Evolutionary conservation across 2,113 vertebrate genomes (phyloP).

Genomic region (Columba janthina): DNA sequence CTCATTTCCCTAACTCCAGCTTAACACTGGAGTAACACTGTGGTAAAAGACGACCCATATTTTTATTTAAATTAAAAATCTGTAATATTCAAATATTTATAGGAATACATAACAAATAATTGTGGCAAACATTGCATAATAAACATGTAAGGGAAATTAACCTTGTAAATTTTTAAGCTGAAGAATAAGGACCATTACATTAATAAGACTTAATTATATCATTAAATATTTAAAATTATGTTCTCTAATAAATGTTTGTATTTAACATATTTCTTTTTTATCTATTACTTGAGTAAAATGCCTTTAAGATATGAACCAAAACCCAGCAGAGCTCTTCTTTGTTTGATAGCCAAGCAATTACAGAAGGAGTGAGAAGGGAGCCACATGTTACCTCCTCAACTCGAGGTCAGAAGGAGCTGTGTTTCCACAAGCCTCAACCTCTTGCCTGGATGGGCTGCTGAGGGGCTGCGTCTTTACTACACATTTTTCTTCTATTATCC

Average conservation of each 20-base stretch:
- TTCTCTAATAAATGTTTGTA: constrained; percentile 71
- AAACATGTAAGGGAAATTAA: constrained; percentile 71
- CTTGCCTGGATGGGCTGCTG: background rate
- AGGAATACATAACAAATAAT: constrained; percentile 69
- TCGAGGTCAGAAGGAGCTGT: background rate
- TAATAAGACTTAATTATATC: constrained; percentile 72
- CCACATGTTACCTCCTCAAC: background rate
- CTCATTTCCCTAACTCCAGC: background rate
- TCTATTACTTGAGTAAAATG: constrained; percentile 47
- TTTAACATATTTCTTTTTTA: constrained; percentile 67
- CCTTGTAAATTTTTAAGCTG: constrained; percentile 68
- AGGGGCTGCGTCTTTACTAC: background rate
- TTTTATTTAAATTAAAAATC: constrained; percentile 63
- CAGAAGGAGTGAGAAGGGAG: background rate
- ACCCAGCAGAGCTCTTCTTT: background rate
- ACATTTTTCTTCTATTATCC: background rate
- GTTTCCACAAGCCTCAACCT: background rate
- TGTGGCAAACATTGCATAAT: constrained; percentile 64
- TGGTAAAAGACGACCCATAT: constrained; percentile 2
- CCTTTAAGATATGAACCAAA: background rate
- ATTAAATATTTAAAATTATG: constrained; percentile 74
- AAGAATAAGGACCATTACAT: constrained; percentile 68
- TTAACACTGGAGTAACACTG: background rate
- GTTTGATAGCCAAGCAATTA: background rate
- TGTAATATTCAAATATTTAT: constrained; percentile 67